Conservation (phyloP, 2,113 vertebrate species). For the Rhea americana region DNA sequence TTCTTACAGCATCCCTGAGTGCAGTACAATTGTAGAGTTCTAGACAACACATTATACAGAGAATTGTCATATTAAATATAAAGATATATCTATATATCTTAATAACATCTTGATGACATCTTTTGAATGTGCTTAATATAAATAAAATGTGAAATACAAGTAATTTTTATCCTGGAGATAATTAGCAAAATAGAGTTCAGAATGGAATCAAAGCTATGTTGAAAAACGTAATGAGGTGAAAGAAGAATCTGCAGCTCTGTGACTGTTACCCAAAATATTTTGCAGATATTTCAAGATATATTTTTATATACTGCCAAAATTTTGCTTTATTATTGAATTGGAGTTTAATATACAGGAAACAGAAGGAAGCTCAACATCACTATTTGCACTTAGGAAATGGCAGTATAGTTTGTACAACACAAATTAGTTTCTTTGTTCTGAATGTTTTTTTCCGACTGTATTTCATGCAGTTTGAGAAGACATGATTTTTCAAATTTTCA, state of each 20-base stretch:
- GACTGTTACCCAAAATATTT: background rate
- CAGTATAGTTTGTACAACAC: background rate
- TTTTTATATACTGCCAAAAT: background rate
- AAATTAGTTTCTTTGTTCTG: background rate
- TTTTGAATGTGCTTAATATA: background rate
- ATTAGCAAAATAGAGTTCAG: background rate
- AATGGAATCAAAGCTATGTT: background rate
- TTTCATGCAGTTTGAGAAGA: background rate
- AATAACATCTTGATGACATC: no score
- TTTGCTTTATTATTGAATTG: background rate
- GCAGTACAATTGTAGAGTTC: background rate
- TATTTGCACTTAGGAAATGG: background rate
- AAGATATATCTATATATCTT: background rate
- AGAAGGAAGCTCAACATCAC: background rate
- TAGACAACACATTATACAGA: background rate
- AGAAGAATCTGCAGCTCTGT: background rate
- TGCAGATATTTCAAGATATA: background rate
- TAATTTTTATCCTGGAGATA: background rate
- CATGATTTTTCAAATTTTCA: slow-evolving; percentile 31
- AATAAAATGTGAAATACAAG: background rate
- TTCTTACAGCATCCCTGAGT: background rate
- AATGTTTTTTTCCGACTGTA: background rate
- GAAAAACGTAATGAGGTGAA: background rate
- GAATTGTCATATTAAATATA: background rate
- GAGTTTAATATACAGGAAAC: background rate